Percentiles rank a stretch among this genome's conserved stretches.
These are phyloP conservation scores for Phrynocephalus versicolor DNA, from an alignment of 2,113 vertebrate species.

Conservation along the genomic window DNA sequence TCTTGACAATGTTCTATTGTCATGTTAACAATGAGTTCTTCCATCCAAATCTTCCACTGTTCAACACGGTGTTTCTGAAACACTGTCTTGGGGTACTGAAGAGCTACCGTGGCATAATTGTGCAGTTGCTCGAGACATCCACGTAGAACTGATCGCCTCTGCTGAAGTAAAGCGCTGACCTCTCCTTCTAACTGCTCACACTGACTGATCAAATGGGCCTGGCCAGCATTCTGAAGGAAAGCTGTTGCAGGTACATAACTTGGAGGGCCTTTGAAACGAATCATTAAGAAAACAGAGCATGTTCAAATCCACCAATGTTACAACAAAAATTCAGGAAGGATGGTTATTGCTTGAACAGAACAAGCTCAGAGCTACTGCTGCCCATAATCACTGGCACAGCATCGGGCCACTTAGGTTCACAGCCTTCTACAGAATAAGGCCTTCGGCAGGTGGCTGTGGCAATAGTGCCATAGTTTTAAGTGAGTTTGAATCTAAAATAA, in stretches of 20 bases:
- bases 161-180: constrained; percentile 88
- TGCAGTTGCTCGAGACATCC: constrained; percentile 94
- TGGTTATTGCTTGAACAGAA: not conserved
- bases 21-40: constrained; percentile 91
- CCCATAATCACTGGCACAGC: not conserved
- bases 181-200: constrained; percentile 94
- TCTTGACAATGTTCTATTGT: constrained; percentile 90
- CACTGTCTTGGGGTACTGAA: constrained; percentile 92
- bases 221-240: constrained; percentile 96
- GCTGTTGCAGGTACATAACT: constrained; percentile 96
- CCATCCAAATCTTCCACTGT: constrained; percentile 97
- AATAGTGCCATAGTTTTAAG: no score
- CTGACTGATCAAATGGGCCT: constrained; percentile 95
- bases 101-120: constrained; percentile 95
- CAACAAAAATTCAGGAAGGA: not conserved
- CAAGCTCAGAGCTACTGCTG: not conserved
- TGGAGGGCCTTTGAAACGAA: constrained; percentile 86
- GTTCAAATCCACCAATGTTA: no score
- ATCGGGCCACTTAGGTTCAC: not conserved
- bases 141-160: constrained; percentile 87
- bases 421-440: not conserved
- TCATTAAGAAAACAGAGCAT: not conserved
- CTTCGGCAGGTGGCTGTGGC: not conserved
- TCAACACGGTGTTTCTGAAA: constrained; percentile 90
- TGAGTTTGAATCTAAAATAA: no score